phyloP scores from a whole-genome alignment of 2,113 vertebrate genomes.

The Oncorhynchus keta region DNA sequence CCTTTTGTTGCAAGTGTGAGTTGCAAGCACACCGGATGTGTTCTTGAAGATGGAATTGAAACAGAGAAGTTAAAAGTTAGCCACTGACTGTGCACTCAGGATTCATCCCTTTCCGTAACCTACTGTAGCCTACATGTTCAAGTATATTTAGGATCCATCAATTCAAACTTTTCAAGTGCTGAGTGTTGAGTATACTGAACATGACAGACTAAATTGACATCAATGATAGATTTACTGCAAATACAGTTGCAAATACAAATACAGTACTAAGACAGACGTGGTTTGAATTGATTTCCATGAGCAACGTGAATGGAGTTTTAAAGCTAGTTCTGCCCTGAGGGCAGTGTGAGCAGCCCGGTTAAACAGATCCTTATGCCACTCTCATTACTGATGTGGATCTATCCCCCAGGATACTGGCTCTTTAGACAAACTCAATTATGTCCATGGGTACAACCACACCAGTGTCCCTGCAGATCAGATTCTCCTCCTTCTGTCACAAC shows the following conservation, averaged over 20 bases:
- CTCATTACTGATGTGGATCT: conserved; percentile 5
- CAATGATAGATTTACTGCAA: conserved; percentile 41
- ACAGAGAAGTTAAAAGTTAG: conserved; percentile 31
- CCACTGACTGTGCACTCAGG: conserved; percentile 37
- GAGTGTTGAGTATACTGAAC: background rate
- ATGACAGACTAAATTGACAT: conserved; percentile 10
- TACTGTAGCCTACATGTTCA: conserved; percentile 22
- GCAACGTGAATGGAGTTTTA: conserved; percentile 15
- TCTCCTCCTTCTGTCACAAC: conserved; percentile 15
- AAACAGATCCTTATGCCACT: conserved; percentile 25
- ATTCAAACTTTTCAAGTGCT: too few species aligned
- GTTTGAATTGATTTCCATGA: conserved; percentile 21
- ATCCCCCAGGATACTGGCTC: conserved; percentile 8
- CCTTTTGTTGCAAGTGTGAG: conserved; percentile 22
- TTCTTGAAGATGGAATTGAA: conserved; percentile 25
- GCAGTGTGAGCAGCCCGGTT: conserved; percentile 3
- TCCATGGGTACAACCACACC: conserved; percentile 3
- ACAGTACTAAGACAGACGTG: background rate
- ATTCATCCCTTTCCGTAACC: conserved; percentile 37
- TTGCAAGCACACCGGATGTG: background rate
- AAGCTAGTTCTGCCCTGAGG: background rate
- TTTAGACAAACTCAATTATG: conserved; percentile 15
- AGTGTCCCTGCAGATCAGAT: conserved; percentile 35
- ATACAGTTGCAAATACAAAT: conserved; percentile 20
- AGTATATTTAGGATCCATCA: background rate